Evolutionary conservation across 2,888 invertebrate species (phyloP).

Genomic region (Tolmerus cingulatus): DNA sequence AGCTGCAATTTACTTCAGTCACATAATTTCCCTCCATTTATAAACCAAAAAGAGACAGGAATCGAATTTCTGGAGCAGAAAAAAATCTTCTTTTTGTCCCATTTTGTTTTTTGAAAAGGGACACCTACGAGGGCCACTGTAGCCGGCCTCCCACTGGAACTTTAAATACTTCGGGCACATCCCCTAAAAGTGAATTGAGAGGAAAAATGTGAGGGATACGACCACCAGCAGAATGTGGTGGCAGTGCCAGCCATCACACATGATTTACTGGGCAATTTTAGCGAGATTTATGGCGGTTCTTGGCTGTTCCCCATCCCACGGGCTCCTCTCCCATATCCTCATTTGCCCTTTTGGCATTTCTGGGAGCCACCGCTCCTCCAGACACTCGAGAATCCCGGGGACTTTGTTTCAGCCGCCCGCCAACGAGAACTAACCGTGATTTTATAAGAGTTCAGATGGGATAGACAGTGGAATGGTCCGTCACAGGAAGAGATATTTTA

Average conservation of each 20-base stretch:
- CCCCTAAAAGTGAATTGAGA: slow-evolving; percentile 27
- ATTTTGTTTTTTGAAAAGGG: not conserved
- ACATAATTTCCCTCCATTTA: slow-evolving; percentile 3
- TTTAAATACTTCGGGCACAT: slow-evolving; percentile 26
- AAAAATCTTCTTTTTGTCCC: not conserved
- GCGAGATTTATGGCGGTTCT: slow-evolving; percentile 47
- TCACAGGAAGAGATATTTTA: not conserved
- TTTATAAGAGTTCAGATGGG: slow-evolving; percentile 1
- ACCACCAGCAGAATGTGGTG: slow-evolving; percentile 27
- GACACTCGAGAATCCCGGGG: not conserved
- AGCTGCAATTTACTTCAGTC: slow-evolving; percentile 28
- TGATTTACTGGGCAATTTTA: slow-evolving; percentile 49
- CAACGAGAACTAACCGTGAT: not conserved
- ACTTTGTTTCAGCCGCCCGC: slow-evolving; percentile 2
- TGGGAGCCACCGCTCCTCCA: not conserved
- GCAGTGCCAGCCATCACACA: slow-evolving; percentile 43
- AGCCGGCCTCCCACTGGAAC: not conserved
- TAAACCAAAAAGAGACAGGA: not conserved
- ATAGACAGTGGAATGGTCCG: not conserved
- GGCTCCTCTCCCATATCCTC: not conserved
- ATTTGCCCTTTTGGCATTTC: slow-evolving; percentile 13
- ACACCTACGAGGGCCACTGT: not conserved
- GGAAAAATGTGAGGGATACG: slow-evolving; percentile 26
- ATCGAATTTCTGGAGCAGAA: slow-evolving; percentile 5
- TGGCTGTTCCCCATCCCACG: not conserved